These are phyloP conservation scores for Drosophila koepferae DNA, from an alignment of 2,888 invertebrate species.

Conservation along the genomic window DNA sequence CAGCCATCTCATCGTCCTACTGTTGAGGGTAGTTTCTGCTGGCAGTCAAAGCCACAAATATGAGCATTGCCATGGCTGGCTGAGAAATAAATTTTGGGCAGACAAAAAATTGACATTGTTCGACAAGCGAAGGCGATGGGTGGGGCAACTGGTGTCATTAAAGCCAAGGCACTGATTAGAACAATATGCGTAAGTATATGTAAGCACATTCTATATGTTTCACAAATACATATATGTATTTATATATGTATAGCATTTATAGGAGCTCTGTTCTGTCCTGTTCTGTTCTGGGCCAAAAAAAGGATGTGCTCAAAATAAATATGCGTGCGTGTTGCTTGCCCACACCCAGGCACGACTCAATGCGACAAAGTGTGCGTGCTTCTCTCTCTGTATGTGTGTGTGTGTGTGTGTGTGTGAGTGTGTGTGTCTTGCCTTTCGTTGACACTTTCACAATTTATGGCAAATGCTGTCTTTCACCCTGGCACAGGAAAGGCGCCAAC, in stretches of 20 bases:
- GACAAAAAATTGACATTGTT: conserved; percentile 74
- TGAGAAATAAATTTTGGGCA: conserved; percentile 76
- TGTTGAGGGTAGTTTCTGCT: conserved; percentile 38
- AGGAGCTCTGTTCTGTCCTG: conserved; percentile 23
- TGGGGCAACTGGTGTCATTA: conserved; percentile 50
- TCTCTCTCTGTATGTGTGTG: conserved; percentile 33
- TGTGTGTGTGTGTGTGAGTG: conserved; percentile 21
- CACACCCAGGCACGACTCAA: conserved; percentile 44
- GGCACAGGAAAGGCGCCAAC: conserved; percentile 72
- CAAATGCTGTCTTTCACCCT: conserved; percentile 75
- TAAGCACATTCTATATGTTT: conserved; percentile 51
- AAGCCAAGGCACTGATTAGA: conserved; percentile 70
- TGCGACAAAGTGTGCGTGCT: conserved; percentile 12
- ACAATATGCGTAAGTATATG: conserved; percentile 77
- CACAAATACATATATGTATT: background rate
- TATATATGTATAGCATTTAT: conserved; percentile 64
- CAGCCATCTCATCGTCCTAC: background rate
- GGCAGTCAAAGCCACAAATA: conserved; percentile 54
- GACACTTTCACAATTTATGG: conserved; percentile 83
- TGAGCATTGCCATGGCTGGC: conserved; percentile 39
- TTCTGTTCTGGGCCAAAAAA: conserved; percentile 47
- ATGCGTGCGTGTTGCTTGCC: conserved; percentile 80
- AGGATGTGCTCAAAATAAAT: conserved; percentile 78
- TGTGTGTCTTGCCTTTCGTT: conserved; percentile 75
- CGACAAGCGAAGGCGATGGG: conserved; percentile 6